Conservation (phyloP, 2,797 vertebrate species). For the Odontamblyopus rebecca region DNA sequence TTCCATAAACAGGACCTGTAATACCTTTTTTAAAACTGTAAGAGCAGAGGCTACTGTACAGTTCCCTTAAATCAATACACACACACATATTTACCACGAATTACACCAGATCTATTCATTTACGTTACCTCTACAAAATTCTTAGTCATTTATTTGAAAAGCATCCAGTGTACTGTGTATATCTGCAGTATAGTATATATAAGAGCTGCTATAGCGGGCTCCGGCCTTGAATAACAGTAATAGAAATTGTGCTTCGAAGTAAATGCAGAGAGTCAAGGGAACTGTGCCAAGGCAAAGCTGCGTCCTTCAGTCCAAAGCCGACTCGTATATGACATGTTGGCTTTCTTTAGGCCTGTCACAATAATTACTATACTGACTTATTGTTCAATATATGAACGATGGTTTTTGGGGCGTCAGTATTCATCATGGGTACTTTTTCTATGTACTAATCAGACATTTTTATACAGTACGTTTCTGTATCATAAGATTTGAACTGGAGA, state of each 20-base stretch:
- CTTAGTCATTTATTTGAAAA: background rate
- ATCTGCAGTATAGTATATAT: background rate
- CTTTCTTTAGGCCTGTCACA: too few relatives aligned
- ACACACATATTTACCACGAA: background rate
- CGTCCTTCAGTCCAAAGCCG: slow-evolving; percentile 1
- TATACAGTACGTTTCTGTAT: too few relatives aligned
- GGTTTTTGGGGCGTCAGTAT: too few relatives aligned
- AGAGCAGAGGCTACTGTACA: too few relatives aligned
- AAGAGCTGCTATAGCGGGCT: background rate
- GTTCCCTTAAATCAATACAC: background rate
- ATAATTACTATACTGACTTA: too few relatives aligned
- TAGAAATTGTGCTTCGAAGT: background rate
- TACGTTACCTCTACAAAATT: background rate
- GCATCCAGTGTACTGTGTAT: background rate
- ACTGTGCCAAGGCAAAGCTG: slow-evolving; percentile 2
- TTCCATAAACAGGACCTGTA: too few relatives aligned
- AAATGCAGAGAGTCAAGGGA: slow-evolving; percentile 29
- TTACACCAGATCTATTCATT: background rate
- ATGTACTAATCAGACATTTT: too few relatives aligned
- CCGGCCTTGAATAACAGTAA: background rate
- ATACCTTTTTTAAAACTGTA: too few relatives aligned
- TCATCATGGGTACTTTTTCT: too few relatives aligned
- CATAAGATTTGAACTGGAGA: too few relatives aligned
- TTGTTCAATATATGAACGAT: too few relatives aligned
- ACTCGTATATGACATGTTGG: slow-evolving; percentile 15